A percentile compares a stretch with the other conserved stretches of the same genome.
These are phyloP conservation scores for Chymomyza amoena DNA, from an alignment of 2,888 invertebrate species.

Conservation along the genomic window DNA sequence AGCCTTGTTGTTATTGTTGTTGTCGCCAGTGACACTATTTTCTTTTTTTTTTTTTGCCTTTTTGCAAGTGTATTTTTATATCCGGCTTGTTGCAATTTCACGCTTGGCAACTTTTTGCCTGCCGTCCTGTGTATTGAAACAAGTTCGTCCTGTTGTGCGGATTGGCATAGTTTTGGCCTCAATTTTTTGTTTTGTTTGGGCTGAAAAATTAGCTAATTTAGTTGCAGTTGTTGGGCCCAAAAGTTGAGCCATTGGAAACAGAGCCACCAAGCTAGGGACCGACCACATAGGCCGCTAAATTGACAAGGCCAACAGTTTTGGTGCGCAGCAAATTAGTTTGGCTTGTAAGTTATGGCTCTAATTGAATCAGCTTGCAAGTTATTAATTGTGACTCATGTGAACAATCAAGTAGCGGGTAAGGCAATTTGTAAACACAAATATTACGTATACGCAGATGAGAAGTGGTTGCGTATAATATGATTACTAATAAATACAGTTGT, in stretches of 20 bases:
- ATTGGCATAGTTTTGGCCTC: constrained; percentile 28
- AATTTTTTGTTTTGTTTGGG: constrained; percentile 28
- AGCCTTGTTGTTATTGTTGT: constrained; percentile 42
- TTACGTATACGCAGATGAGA: background rate
- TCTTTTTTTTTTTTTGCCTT: constrained; percentile 17
- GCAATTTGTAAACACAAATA: background rate
- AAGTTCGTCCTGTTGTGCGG: constrained; percentile 4
- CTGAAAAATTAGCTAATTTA: constrained; percentile 68
- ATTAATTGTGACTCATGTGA: background rate
- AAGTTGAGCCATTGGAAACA: background rate
- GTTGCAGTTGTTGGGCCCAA: constrained; percentile 32
- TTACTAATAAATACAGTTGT: background rate
- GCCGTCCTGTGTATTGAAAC: constrained; percentile 8
- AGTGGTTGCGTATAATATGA: background rate
- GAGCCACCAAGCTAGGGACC: background rate
- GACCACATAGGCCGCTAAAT: background rate
- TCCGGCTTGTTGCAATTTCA: constrained; percentile 60
- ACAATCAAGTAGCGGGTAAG: background rate
- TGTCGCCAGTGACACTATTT: background rate
- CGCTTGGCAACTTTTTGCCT: constrained; percentile 58
- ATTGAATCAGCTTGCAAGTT: background rate
- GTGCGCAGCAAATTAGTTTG: background rate
- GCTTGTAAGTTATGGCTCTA: background rate
- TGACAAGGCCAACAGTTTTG: background rate
- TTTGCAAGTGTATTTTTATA: constrained; percentile 15